Evolutionary conservation across 2,797 vertebrate genomes (phyloP).

Genomic region (Gambelia wislizenii): DNA sequence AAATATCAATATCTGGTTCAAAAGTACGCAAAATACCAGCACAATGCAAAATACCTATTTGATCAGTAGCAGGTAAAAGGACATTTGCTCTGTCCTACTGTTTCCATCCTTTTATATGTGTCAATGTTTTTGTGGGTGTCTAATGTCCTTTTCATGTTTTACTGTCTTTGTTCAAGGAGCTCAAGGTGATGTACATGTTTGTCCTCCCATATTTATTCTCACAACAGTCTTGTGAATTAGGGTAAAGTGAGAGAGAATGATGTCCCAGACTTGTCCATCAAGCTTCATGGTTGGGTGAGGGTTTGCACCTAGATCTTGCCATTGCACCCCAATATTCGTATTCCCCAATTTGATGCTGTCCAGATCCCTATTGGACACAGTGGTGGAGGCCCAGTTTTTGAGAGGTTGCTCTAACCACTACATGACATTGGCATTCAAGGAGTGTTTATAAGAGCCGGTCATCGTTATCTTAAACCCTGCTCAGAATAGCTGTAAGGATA

Average conservation of each 20-base stretch:
- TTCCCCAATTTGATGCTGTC: neutral
- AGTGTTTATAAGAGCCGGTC: constrained; percentile 40
- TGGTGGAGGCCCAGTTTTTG: too few relatives aligned
- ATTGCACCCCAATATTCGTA: constrained; percentile 19
- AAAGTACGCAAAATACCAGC: too few relatives aligned
- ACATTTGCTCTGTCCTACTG: neutral
- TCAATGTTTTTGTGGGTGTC: too few relatives aligned
- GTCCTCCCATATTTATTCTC: too few relatives aligned
- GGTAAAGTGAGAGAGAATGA: neutral
- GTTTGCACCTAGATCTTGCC: constrained; percentile 24
- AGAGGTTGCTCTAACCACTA: neutral
- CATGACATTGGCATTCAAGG: too few relatives aligned
- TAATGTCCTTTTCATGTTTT: too few relatives aligned
- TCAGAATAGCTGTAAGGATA: constrained; percentile 66
- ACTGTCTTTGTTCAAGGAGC: too few relatives aligned
- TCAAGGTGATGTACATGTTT: too few relatives aligned
- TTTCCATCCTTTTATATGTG: neutral
- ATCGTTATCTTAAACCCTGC: constrained; percentile 70
- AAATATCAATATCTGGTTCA: neutral
- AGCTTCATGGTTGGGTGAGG: constrained; percentile 54
- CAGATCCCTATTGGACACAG: neutral
- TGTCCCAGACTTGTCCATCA: too few relatives aligned
- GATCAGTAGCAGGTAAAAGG: neutral
- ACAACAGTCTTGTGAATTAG: neutral
- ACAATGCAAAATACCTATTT: neutral